phyloP scores from a whole-genome alignment of 2,888 invertebrate species.

The Dichetophora obliterata region DNA sequence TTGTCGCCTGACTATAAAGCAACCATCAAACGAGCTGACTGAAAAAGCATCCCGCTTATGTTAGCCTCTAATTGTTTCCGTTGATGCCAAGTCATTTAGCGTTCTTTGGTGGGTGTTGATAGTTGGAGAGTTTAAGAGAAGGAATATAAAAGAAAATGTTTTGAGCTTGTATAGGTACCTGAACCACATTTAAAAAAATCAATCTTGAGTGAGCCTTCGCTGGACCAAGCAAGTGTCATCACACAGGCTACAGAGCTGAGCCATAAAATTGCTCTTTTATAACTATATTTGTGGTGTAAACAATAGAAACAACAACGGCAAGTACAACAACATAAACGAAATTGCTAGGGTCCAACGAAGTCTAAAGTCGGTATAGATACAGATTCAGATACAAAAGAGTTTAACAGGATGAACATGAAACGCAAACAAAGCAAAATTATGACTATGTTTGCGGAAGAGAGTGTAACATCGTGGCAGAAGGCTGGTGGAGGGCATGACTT shows the following conservation, averaged over 20 bases:
- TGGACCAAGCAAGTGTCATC: neutral
- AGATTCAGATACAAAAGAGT: neutral
- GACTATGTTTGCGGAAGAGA: conserved; percentile 22
- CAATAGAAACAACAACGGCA: conserved; percentile 13
- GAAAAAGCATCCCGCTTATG: neutral
- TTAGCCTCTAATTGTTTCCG: neutral
- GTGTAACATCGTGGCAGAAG: neutral
- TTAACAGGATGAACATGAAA: conserved; percentile 14
- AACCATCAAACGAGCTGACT: neutral
- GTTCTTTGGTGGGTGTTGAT: conserved; percentile 10
- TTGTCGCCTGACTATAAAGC: neutral
- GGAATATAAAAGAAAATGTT: conserved; percentile 17
- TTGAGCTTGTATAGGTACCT: neutral
- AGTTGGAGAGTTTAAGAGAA: neutral
- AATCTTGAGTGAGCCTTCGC: neutral
- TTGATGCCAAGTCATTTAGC: neutral
- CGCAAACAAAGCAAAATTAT: conserved; percentile 38
- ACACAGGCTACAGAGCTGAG: neutral
- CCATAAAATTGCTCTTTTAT: conserved; percentile 33
- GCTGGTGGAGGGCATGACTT: neutral
- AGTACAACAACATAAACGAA: neutral
- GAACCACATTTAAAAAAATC: neutral
- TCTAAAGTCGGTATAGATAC: neutral
- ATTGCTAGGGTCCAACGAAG: neutral
- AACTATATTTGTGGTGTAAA: conserved; percentile 34